Conservation (phyloP, 23 tunicate genomes). For the Oikopleura dioica region DNA sequence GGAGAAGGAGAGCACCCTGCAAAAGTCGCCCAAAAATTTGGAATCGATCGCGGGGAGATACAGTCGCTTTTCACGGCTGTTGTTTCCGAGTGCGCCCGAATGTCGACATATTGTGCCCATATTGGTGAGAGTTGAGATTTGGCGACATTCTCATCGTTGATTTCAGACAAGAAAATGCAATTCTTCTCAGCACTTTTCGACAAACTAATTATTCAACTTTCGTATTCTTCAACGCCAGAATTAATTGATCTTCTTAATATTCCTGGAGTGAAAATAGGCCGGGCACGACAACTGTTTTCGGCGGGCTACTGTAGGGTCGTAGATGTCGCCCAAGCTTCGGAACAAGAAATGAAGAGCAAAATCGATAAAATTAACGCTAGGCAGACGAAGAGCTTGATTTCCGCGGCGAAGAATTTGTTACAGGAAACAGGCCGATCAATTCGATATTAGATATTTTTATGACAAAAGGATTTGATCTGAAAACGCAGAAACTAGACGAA, state of each 20-base stretch:
- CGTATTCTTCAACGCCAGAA: background rate
- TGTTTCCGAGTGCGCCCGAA: slow-evolving; percentile 12
- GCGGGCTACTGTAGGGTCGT: background rate
- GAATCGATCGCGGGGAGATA: background rate
- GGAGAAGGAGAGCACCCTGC: background rate
- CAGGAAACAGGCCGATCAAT: too few species aligned
- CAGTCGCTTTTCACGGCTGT: background rate
- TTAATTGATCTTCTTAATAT: background rate
- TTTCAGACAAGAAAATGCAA: too few species aligned
- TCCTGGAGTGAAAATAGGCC: slow-evolving; percentile 8
- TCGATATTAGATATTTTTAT: too few species aligned
- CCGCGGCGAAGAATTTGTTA: background rate
- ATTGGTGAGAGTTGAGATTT: too few species aligned
- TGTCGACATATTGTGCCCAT: background rate
- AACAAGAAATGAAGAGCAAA: too few species aligned
- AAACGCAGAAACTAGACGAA: background rate
- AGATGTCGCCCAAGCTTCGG: background rate
- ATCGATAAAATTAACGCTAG: background rate
- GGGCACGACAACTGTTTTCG: background rate
- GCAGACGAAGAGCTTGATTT: background rate
- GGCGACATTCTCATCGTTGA: too few species aligned
- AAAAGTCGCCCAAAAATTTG: background rate
- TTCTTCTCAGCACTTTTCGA: background rate
- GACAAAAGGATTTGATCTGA: too few species aligned
- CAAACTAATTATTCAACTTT: background rate